A percentile compares a stretch with the other conserved stretches of the same genome.
Evolutionary conservation across 2,113 vertebrate species (phyloP).

Genomic region (Tauraco erythrolophus): DNA sequence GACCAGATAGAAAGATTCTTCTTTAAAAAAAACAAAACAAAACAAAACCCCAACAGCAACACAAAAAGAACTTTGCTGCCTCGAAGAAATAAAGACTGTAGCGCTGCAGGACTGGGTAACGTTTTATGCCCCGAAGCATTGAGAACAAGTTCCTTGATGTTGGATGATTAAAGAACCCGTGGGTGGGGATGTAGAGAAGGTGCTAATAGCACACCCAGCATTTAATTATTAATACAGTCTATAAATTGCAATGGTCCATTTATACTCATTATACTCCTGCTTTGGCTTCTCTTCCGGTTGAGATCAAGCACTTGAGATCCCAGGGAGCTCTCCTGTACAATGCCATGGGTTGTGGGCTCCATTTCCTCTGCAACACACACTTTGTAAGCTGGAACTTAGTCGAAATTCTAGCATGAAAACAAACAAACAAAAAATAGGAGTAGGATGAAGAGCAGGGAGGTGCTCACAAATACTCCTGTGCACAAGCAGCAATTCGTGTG

Average conservation of each 20-base stretch:
- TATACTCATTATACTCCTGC: neutral
- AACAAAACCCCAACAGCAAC: neutral
- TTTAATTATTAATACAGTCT: conserved; percentile 33
- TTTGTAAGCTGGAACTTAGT: neutral
- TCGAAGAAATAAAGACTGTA: neutral
- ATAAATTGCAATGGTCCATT: conserved; percentile 7
- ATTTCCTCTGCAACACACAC: neutral
- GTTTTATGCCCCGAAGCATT: neutral
- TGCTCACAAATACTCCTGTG: neutral
- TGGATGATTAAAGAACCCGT: neutral
- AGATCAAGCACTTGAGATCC: neutral
- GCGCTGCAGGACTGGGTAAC: neutral
- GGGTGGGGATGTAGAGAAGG: neutral
- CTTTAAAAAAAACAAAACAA: neutral
- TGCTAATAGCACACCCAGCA: neutral
- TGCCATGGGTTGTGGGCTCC: neutral
- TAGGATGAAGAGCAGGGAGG: neutral
- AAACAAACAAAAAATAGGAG: neutral
- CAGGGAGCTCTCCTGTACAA: neutral
- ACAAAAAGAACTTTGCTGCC: neutral
- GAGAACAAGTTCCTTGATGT: neutral
- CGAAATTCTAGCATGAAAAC: neutral
- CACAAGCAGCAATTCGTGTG: neutral
- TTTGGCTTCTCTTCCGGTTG: neutral
- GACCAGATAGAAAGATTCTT: neutral